A percentile compares a stretch with the other conserved stretches of the same genome.
Conservation (phyloP, 2,888 invertebrate species). For the Cephus rjabovi region DNA sequence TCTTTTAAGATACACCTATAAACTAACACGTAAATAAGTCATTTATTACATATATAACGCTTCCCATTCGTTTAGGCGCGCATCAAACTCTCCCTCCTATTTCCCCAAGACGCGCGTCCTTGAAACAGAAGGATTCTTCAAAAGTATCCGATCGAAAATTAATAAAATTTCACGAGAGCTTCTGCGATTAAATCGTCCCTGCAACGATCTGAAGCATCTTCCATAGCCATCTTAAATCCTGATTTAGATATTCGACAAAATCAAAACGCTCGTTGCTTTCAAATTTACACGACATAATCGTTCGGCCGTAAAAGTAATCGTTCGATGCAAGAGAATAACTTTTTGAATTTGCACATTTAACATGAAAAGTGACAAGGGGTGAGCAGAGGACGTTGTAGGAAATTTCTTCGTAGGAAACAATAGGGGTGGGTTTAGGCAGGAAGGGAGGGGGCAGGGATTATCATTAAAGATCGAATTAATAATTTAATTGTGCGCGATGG, state of each 20-base stretch:
- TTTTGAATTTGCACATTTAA: not conserved
- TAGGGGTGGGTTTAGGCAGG: not conserved
- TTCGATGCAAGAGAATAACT: not conserved
- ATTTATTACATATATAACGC: slow-evolving; percentile 33
- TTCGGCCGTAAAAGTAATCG: too few species aligned
- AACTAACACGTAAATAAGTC: slow-evolving; percentile 57
- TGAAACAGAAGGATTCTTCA: not conserved
- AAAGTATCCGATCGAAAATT: not conserved
- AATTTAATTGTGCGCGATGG: slow-evolving; percentile 77
- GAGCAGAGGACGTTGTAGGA: too few species aligned
- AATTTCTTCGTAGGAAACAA: not conserved
- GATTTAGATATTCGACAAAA: too few species aligned
- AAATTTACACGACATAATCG: too few species aligned
- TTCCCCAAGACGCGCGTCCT: not conserved
- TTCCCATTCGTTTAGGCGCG: not conserved
- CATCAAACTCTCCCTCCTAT: not conserved
- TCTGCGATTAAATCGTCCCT: too few species aligned
- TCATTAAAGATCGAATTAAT: slow-evolving; percentile 14
- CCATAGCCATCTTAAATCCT: too few species aligned
- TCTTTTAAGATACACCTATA: slow-evolving; percentile 55
- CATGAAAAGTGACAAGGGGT: not conserved
- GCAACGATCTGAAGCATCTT: not conserved
- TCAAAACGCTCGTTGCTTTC: too few species aligned
- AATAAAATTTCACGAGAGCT: not conserved
- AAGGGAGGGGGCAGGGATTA: slow-evolving; percentile 14